Evolutionary conservation across 2,113 vertebrate species (phyloP).

Genomic region (Elanus axillaris): DNA sequence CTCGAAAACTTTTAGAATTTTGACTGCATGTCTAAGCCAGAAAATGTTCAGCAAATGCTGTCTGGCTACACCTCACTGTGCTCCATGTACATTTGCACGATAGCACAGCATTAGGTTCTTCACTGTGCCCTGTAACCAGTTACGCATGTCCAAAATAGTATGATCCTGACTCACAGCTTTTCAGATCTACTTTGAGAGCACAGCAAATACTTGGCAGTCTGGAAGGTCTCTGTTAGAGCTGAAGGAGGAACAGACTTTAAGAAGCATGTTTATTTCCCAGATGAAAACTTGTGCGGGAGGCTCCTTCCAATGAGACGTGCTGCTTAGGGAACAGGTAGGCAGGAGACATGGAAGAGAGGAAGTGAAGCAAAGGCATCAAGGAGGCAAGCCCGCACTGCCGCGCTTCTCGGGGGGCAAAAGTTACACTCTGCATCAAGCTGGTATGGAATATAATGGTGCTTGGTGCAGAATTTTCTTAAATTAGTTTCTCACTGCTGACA

Average conservation of each 20-base stretch:
- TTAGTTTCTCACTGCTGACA: neutral
- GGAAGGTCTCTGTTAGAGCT: neutral
- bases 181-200: neutral
- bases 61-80: accelerated
- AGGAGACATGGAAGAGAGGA: neutral
- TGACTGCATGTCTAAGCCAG: neutral
- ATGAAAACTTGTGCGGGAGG: neutral
- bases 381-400: neutral
- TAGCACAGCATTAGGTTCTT: neutral
- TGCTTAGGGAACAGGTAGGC: neutral
- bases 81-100: neutral
- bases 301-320: neutral
- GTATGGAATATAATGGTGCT: neutral
- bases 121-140: neutral
- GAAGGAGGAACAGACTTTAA: neutral
- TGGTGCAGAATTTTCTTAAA: neutral
- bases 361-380: neutral
- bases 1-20: neutral
- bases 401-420: neutral
- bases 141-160: neutral
- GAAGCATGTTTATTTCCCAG: neutral
- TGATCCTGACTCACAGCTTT: neutral
- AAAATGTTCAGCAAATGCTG: neutral
- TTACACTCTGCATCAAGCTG: neutral
- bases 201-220: neutral